Base-by-base conservation (phyloP, 2,888 invertebrate species). In the Plebejus argus region DNA sequence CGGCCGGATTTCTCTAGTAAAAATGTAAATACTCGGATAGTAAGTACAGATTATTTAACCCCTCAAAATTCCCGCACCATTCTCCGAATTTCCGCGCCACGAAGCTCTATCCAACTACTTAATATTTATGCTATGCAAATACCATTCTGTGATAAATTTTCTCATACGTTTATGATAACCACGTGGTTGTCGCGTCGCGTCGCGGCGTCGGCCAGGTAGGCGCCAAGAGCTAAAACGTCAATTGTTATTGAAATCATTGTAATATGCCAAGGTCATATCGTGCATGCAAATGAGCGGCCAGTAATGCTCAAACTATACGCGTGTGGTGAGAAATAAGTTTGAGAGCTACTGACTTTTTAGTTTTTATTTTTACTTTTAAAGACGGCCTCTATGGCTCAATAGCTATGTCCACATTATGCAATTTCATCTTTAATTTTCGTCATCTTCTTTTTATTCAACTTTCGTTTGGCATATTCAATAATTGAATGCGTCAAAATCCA, bases 181-280 rank as follows among this genome's bases (percentile, higher is more conserved):
- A 49, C 45, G 49, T 80, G 80, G 66, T 66, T 77, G 78, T 72
- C 74, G 49, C 76, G 78, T 72, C 74, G 49, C 76, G 81, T 45
- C 79, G 78, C 78, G 80, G 70, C 80, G 82, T 78, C 81, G 79
- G 79, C 78, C 77, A 77, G 77, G 77, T 77, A n/a, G 77, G 77
- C 77, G 77, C 77, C 77, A 49, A n/a, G n/a, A 56, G 66, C 56
- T 20, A 77, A 77, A 77, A 77, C 77, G 53, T 71, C 77, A 39
- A 71, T 71, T 77, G 53, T 77, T 56, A 70, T 76, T 70, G 70
- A 53, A 76, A 76, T 70, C 70, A 76, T 76, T 76, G 70, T 53
- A 71, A 71, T 76, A 76, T 71, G 70, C 70, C 70, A 76, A 76
- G 76, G 70, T 70, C 61, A 66, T 76, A 76, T n/a, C 53, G 61